phyloP scores from a whole-genome alignment of 2,888 invertebrate genomes.

The Cheilosia grossa region DNA sequence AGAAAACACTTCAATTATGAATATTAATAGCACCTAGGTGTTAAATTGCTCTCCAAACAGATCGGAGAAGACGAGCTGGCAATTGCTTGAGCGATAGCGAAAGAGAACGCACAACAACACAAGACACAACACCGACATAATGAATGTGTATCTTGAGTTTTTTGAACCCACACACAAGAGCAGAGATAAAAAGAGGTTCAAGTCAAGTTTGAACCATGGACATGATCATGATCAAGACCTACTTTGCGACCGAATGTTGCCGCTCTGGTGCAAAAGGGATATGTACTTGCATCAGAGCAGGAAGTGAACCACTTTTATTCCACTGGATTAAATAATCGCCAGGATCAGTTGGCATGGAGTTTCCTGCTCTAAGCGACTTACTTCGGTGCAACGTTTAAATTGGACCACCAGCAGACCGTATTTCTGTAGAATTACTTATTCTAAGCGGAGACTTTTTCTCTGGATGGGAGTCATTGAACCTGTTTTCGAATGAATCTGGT shows the following conservation, averaged over 20 bases:
- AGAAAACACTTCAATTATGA: slow-evolving; percentile 41
- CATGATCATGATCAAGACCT: slow-evolving; percentile 64
- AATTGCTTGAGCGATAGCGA: slow-evolving; percentile 17
- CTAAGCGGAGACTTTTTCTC: not conserved
- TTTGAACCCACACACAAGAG: slow-evolving; percentile 32
- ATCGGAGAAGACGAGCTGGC: not conserved
- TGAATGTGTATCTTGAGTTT: slow-evolving; percentile 14
- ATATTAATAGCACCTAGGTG: slow-evolving; percentile 48
- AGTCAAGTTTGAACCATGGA: slow-evolving; percentile 20
- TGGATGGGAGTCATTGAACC: slow-evolving; percentile 50
- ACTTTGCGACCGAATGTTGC: slow-evolving; percentile 42
- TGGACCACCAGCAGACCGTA: slow-evolving; percentile 21
- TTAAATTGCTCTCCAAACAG: slow-evolving; percentile 46
- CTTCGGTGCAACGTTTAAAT: slow-evolving; percentile 4
- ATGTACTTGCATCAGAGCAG: slow-evolving; percentile 24
- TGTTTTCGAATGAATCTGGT: slow-evolving; percentile 37
- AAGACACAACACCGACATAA: not conserved
- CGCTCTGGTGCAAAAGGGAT: slow-evolving; percentile 27
- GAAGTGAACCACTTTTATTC: slow-evolving; percentile 54
- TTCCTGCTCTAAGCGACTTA: slow-evolving; percentile 57
- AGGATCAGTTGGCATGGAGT: slow-evolving; percentile 26
- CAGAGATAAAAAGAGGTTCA: slow-evolving; percentile 4
- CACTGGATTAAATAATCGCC: not conserved
- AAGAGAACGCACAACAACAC: slow-evolving; percentile 1
- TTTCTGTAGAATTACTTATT: slow-evolving; percentile 11